These are phyloP conservation scores for Callimorpha dominula DNA, from an alignment of 2,888 invertebrate species.

Conservation along the genomic window DNA sequence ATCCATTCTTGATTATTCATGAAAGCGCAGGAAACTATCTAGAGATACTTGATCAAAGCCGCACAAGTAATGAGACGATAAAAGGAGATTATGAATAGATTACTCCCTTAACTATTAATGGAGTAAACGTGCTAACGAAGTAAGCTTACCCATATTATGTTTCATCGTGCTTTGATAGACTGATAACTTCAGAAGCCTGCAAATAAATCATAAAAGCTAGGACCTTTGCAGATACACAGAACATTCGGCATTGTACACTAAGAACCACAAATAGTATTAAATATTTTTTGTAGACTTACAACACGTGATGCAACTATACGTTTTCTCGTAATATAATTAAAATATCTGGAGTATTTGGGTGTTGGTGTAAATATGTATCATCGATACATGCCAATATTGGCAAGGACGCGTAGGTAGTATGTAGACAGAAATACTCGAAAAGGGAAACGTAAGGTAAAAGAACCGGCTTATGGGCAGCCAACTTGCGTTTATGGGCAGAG, in stretches of 20 bases:
- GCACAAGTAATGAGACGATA: neutral
- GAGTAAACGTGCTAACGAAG: neutral
- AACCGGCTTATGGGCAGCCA: neutral
- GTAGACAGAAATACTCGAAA: neutral
- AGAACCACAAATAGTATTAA: neutral
- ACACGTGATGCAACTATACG: too few species aligned
- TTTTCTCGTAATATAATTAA: too few species aligned
- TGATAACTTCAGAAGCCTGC: neutral
- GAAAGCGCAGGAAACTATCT: neutral
- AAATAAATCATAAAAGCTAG: neutral
- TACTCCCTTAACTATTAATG: neutral
- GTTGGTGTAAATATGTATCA: neutral
- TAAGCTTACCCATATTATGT: neutral
- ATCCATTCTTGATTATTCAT: neutral
- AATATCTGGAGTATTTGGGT: neutral
- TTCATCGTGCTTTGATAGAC: neutral
- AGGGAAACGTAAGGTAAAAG: neutral
- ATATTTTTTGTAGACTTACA: too few species aligned
- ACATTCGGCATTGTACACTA: neutral
- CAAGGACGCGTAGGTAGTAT: neutral
- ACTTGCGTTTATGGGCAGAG: neutral
- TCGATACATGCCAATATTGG: too few species aligned
- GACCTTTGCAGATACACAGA: neutral
- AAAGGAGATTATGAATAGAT: neutral
- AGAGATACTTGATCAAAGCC: constrained; percentile 1